These are phyloP conservation scores for Epistrophe eligans DNA, from an alignment of 2,888 invertebrate genomes.

Conservation along the genomic window DNA sequence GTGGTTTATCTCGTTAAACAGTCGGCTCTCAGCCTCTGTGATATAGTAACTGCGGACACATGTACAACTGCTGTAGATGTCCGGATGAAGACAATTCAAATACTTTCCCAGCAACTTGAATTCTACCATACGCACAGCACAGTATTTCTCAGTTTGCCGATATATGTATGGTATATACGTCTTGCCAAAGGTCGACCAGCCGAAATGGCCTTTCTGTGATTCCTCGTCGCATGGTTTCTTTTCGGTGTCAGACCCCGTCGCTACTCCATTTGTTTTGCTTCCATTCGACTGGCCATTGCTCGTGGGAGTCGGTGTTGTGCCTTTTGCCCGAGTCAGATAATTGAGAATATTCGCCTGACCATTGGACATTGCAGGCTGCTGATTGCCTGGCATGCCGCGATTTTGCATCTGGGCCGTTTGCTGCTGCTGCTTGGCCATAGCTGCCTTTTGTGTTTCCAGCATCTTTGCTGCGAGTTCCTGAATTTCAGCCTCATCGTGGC, in stretches of 20 bases:
- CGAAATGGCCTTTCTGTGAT: conserved; percentile 92
- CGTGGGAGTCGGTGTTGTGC: conserved; percentile 52
- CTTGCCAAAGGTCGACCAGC: conserved; percentile 95
- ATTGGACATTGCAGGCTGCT: conserved; percentile 77
- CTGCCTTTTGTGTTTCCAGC: conserved; percentile 92
- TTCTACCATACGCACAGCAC: conserved; percentile 97
- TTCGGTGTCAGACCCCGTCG: conserved; percentile 79
- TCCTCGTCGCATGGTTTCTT: conserved; percentile 87
- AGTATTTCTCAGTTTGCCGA: conserved; percentile 92
- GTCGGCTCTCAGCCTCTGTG: conserved; percentile 94
- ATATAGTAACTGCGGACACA: conserved; percentile 97
- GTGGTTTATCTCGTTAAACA: conserved; percentile 96
- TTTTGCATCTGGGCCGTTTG: conserved; percentile 81
- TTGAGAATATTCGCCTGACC: conserved; percentile 87
- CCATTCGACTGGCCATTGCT: conserved; percentile 52
- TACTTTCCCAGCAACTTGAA: conserved; percentile 95
- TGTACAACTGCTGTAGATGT: conserved; percentile 95
- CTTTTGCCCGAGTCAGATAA: conserved; percentile 85
- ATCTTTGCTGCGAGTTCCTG: conserved; percentile 93
- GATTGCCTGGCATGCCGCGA: conserved; percentile 41
- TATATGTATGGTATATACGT: conserved; percentile 95
- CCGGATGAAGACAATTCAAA: conserved; percentile 93
- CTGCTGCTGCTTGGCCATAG: conserved; percentile 83
- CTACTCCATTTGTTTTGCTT: conserved; percentile 72
- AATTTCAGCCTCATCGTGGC: conserved; percentile 93